These are phyloP conservation scores for Festucalex cinctus DNA, from an alignment of 2,113 vertebrate species.

Conservation along the genomic window DNA sequence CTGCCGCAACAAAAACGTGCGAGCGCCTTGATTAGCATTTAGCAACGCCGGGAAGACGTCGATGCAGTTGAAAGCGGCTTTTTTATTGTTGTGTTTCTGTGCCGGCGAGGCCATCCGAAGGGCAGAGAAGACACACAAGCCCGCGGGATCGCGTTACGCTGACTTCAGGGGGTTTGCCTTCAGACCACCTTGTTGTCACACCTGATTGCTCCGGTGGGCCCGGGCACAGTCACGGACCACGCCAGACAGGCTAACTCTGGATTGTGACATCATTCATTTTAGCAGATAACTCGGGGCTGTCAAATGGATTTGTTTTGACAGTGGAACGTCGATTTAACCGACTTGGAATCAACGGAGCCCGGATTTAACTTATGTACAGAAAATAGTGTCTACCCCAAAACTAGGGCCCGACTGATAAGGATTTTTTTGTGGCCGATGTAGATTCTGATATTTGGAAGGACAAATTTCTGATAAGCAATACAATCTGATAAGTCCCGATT, in stretches of 20 bases:
- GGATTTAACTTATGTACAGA: no score
- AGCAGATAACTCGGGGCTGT: constrained; percentile 2
- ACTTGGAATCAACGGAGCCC: no score
- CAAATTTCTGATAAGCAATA: no score
- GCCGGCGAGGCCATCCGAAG: not conserved
- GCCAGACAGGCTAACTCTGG: not conserved
- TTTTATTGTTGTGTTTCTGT: not conserved
- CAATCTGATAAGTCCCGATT: no score
- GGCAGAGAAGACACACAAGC: constrained; percentile 24
- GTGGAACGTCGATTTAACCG: no score
- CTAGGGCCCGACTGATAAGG: no score
- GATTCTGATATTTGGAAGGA: no score
- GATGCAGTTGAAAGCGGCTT: not conserved
- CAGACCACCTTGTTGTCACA: constrained; percentile 38
- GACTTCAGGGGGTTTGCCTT: constrained; percentile 48
- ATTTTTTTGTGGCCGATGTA: no score
- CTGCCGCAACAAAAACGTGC: not conserved
- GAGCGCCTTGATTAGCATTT: not conserved
- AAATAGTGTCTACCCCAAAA: no score
- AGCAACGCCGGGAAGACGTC: no score
- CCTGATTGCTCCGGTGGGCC: constrained; percentile 27
- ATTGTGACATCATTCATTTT: constrained; percentile 54
- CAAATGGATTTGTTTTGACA: no score
- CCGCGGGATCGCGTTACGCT: constrained; percentile 52
- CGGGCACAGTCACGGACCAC: not conserved